A percentile compares a stretch with the other conserved stretches of the same genome.
Conservation (phyloP, 2,113 vertebrate species). For the Eleginops maclovinus region DNA sequence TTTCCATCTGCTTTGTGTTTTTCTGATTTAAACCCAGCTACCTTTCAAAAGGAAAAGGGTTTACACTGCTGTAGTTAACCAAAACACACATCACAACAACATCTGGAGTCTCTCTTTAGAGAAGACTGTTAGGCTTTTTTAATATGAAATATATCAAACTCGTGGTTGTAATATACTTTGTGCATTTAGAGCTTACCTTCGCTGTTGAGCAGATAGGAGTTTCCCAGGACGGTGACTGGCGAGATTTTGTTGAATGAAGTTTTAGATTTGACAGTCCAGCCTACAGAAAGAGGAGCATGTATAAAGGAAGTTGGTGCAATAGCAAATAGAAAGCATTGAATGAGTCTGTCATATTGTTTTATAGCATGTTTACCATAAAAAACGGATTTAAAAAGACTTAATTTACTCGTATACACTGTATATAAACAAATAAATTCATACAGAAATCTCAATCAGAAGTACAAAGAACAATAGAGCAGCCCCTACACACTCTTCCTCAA, state of each 20-base stretch:
- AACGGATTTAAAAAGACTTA: background rate
- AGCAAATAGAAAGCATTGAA: background rate
- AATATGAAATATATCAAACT: background rate
- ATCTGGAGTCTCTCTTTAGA: background rate
- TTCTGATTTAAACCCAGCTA: constrained; percentile 4
- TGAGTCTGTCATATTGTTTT: background rate
- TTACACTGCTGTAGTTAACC: constrained; percentile 16
- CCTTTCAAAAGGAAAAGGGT: background rate
- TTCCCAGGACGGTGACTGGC: constrained; percentile 86
- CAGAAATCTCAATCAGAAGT: background rate
- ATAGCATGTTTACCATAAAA: too few species aligned
- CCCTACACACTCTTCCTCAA: background rate
- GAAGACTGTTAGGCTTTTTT: background rate
- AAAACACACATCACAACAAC: constrained; percentile 32
- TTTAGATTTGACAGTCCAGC: constrained; percentile 92
- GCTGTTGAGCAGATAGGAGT: constrained; percentile 85
- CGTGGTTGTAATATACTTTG: background rate
- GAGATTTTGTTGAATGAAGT: constrained; percentile 90
- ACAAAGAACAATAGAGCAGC: background rate
- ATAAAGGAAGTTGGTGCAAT: background rate
- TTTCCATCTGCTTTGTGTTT: background rate
- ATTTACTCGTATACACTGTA: background rate
- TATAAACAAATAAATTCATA: background rate
- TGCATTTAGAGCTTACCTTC: constrained; percentile 81
- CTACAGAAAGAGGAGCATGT: constrained; percentile 67